Evolutionary conservation across 1,140 invertebrate genomes (phyloP).

Genomic region (Coboldia fuscipes): DNA sequence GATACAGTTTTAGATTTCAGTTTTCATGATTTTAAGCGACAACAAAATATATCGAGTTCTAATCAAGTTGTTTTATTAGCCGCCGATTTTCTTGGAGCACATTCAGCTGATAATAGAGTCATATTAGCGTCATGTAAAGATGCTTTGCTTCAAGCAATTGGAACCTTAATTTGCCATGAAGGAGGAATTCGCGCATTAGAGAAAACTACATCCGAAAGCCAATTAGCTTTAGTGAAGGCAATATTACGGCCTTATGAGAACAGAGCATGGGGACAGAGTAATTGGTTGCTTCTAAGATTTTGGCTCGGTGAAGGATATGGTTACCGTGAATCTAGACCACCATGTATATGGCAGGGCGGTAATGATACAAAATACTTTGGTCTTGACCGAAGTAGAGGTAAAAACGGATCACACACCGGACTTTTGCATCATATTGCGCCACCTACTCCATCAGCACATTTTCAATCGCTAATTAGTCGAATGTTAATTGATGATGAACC

Average conservation of each 20-base stretch:
- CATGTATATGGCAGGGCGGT: conserved; percentile 18
- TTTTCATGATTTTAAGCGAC: no score
- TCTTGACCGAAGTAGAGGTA: conserved; percentile 15
- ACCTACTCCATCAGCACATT: conserved; percentile 14
- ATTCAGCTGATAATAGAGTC: conserved; percentile 54
- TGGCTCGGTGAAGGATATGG: conserved; percentile 71
- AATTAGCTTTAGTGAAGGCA: conserved; percentile 36
- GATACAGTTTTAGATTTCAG: no score
- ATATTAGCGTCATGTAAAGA: conserved; percentile 56
- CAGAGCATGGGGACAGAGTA: conserved; percentile 66
- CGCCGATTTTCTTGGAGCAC: conserved; percentile 46
- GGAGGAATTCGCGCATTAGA: conserved; percentile 33
- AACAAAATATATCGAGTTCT: no score
- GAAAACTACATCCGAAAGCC: conserved; percentile 27
- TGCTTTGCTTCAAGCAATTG: conserved; percentile 49
- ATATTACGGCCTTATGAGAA: conserved; percentile 60
- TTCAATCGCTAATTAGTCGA: conserved; percentile 15
- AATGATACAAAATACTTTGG: conserved; percentile 12
- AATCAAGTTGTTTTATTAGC: conserved; percentile 31
- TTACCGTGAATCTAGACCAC: conserved; percentile 35
- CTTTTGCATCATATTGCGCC: conserved; percentile 18
- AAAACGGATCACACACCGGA: conserved; percentile 19
- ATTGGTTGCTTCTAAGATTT: conserved; percentile 64
- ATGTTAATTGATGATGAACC: conserved; percentile 20
- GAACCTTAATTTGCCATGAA: conserved; percentile 35